phyloP scores from a whole-genome alignment of 92 coral and sea anemone genomes.

The Scolanthus callimorphus region DNA sequence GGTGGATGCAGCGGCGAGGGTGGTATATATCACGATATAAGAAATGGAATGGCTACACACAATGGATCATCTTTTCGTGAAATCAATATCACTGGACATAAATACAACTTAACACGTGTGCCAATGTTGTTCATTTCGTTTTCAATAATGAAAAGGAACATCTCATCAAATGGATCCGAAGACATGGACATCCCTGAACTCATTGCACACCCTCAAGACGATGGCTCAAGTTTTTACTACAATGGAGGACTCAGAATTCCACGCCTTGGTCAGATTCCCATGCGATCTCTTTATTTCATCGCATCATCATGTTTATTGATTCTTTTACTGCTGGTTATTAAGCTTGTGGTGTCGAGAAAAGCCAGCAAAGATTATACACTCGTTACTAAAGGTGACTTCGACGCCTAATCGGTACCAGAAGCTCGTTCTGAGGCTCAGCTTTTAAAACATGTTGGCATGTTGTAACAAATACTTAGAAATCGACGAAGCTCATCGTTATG shows the following conservation, averaged over 20 bases:
- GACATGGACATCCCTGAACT: conserved; percentile 7
- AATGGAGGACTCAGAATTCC: conserved; percentile 47
- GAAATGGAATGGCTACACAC: too few relatives aligned
- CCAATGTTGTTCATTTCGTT: conserved; percentile 24
- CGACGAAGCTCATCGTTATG: too few relatives aligned
- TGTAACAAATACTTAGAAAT: too few relatives aligned
- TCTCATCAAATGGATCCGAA: conserved; percentile 8
- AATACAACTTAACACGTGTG: conserved; percentile 10
- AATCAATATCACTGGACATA: neutral
- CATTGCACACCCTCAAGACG: conserved; percentile 2
- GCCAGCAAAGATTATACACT: conserved; percentile 65
- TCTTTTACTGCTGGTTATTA: conserved; percentile 62
- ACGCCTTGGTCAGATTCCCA: conserved; percentile 59
- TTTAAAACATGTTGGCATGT: too few relatives aligned
- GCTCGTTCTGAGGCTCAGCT: too few relatives aligned
- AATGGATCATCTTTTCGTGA: neutral
- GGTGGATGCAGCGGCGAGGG: too few relatives aligned
- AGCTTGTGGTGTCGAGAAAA: conserved; percentile 56
- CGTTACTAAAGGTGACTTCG: conserved; percentile 88
- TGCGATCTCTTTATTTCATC: conserved; percentile 69
- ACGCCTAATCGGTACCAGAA: too few relatives aligned
- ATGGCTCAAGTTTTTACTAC: conserved; percentile 13
- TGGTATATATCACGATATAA: too few relatives aligned
- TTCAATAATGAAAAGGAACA: conserved; percentile 12
- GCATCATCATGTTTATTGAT: conserved; percentile 63